A percentile compares a stretch with the other conserved stretches of the same genome.
These are phyloP conservation scores for Eulemur coronatus DNA, from an alignment of 2,797 vertebrate species.

Conservation along the genomic window DNA sequence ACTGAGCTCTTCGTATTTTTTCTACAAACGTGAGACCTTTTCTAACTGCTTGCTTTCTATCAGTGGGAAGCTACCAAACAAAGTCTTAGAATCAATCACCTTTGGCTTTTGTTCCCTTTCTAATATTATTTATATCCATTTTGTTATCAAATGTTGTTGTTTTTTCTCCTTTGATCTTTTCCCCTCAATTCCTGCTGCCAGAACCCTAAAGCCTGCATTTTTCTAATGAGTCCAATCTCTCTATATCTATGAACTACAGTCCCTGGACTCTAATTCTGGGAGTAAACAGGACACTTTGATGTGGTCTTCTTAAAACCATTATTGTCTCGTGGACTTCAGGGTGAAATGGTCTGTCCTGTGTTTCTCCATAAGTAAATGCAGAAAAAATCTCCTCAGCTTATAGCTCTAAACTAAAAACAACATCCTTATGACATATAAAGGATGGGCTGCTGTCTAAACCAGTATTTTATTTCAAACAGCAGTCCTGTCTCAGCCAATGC, in stretches of 20 bases:
- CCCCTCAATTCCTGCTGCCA: not conserved
- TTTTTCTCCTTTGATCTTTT: not conserved
- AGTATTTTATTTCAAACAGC: constrained; percentile 54
- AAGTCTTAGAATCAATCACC: not conserved
- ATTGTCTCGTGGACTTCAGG: not conserved
- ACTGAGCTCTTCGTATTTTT: not conserved
- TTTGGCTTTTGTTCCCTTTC: not conserved
- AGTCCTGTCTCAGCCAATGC: not conserved
- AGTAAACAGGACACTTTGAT: not conserved
- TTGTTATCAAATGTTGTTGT: not conserved
- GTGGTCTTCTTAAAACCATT: not conserved
- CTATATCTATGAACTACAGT: not conserved
- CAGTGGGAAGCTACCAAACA: not conserved
- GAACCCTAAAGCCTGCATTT: not conserved
- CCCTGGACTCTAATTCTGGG: not conserved
- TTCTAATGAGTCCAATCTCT: not conserved
- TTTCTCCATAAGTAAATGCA: not conserved
- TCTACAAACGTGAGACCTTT: not conserved
- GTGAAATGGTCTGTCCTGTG: not conserved
- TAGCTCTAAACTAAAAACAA: not conserved
- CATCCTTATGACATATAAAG: not conserved
- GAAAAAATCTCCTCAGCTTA: not conserved
- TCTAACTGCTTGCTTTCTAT: not conserved
- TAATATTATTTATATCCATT: not conserved
- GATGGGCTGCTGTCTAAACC: not conserved